Evolutionary conservation across 2,797 vertebrate species (phyloP).

Genomic region (Acanthis flammea): DNA sequence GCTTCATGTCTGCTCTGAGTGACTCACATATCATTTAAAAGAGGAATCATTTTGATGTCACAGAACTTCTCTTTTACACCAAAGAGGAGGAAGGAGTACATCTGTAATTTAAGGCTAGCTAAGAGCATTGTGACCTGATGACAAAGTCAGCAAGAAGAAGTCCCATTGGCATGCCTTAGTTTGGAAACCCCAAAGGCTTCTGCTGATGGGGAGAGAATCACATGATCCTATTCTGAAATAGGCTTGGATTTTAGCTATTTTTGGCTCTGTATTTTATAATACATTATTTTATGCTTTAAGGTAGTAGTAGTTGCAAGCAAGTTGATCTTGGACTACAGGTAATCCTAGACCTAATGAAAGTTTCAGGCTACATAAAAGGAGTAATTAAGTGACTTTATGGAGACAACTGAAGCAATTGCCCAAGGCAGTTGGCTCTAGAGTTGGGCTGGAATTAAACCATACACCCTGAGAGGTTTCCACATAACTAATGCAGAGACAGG

Average conservation of each 20-base stretch:
- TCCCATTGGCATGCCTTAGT: neutral
- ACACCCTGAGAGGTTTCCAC: neutral
- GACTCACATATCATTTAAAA: neutral
- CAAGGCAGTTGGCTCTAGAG: neutral
- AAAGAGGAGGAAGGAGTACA: neutral
- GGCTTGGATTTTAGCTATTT: neutral
- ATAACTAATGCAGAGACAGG: neutral
- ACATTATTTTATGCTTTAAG: neutral
- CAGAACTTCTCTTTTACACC: constrained; percentile 29
- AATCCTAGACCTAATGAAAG: neutral
- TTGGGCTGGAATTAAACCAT: neutral
- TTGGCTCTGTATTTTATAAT: neutral
- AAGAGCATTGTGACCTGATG: constrained; percentile 18
- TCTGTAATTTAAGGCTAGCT: constrained; percentile 7
- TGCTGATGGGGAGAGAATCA: neutral
- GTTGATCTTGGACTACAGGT: constrained; percentile 9
- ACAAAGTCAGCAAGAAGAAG: constrained; percentile 15
- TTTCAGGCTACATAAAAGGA: constrained; percentile 18
- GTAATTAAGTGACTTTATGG: neutral
- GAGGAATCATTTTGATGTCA: neutral
- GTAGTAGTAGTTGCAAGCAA: neutral
- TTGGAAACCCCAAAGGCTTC: neutral
- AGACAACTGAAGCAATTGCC: neutral
- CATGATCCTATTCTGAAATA: neutral
- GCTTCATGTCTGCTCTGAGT: neutral